These are phyloP conservation scores for Hirtodrosophila duncani DNA, from an alignment of 2,888 invertebrate genomes.

Conservation along the genomic window DNA sequence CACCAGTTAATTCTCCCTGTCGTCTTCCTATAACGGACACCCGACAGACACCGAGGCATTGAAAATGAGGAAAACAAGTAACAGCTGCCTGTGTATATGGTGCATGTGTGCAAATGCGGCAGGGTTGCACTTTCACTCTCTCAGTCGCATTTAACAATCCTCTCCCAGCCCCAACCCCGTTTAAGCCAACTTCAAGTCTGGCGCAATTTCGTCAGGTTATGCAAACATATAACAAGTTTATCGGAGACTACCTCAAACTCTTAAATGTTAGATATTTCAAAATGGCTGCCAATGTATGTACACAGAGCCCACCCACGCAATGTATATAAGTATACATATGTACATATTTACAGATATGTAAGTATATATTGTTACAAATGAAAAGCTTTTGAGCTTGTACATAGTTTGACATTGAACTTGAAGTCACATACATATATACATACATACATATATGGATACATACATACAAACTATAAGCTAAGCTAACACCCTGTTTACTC, in stretches of 20 bases:
- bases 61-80: too few species aligned
- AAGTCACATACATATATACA: slow-evolving; percentile 14
- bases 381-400: slow-evolving; percentile 35
- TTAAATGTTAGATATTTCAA: slow-evolving; percentile 23
- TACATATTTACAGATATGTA: too few species aligned
- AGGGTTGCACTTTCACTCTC: slow-evolving; percentile 20
- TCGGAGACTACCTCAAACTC: slow-evolving; percentile 1
- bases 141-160: too few species aligned
- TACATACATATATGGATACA: not conserved
- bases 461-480: too few species aligned
- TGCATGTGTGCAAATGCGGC: slow-evolving; percentile 6
- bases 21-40: too few species aligned
- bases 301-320: slow-evolving; percentile 23
- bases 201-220: slow-evolving; percentile 22
- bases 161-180: too few species aligned
- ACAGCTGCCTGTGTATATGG: not conserved
- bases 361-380: too few species aligned
- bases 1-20: too few species aligned
- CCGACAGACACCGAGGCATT: too few species aligned
- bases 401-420: slow-evolving; percentile 71
- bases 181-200: slow-evolving; percentile 1
- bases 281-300: slow-evolving; percentile 33
- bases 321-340: slow-evolving; percentile 5
- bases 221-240: too few species aligned
- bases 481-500: too few species aligned